Conservation (phyloP, 1,140 invertebrate species). For the Drosophila busckii region DNA sequence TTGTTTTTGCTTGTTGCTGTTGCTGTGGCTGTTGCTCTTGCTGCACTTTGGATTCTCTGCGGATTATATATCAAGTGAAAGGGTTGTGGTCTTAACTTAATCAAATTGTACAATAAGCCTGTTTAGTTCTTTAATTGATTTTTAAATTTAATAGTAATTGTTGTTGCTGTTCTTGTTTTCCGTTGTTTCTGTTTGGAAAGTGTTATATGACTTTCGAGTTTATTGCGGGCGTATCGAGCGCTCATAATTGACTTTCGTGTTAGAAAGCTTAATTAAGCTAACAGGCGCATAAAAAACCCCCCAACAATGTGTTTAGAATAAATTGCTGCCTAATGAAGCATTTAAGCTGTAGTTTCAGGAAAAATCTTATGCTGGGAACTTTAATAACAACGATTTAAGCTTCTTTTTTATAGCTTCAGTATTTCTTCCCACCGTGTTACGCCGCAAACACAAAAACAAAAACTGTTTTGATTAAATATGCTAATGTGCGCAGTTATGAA, state of each 20-base stretch:
- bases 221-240: conserved; percentile 16
- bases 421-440: conserved; percentile 22
- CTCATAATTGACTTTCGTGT: conserved; percentile 23
- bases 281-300: conserved; percentile 12
- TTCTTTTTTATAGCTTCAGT: conserved; percentile 1
- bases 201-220: conserved; percentile 13
- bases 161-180: conserved; percentile 15
- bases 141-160: conserved; percentile 2
- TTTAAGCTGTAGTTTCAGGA: conserved; percentile 10
- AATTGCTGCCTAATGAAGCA: conserved; percentile 34
- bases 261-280: conserved; percentile 33
- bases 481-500: conserved; percentile 19
- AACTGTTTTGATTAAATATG: conserved; percentile 37
- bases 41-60: conserved; percentile 50
- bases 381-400: conserved; percentile 32
- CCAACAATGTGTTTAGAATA: conserved; percentile 31
- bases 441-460: conserved; percentile 4
- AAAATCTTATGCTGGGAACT: conserved; percentile 14
- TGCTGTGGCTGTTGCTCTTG: conserved; percentile 17
- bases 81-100: conserved; percentile 47
- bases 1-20: conserved; percentile 39
- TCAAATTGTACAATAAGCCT: too few relatives aligned
- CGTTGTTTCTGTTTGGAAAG: conserved; percentile 34
- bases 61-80: conserved; percentile 59
- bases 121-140: background rate